Percentiles rank a stretch among this genome's conserved stretches.
Evolutionary conservation across 2,113 vertebrate species (phyloP).

Genomic region (Corythoichthys haematopterus): DNA sequence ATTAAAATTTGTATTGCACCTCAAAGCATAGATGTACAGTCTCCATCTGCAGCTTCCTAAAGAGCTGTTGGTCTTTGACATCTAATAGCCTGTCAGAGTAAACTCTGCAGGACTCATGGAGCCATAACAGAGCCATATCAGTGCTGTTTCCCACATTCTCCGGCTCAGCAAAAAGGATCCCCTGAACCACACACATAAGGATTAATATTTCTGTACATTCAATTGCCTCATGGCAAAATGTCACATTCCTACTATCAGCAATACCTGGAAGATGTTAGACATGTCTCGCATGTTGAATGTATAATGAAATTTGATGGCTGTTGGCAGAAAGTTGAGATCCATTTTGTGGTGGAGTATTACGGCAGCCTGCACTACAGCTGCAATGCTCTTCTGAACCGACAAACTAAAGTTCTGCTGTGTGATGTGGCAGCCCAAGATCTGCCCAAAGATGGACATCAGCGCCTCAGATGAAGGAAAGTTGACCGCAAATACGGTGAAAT

Average conservation of each 20-base stretch:
- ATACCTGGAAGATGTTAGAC: constrained; percentile 76
- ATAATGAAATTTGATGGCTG: constrained; percentile 76
- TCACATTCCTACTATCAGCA: neutral
- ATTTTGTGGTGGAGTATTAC: constrained; percentile 69
- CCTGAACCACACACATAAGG: constrained; percentile 55
- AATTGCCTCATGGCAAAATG: neutral
- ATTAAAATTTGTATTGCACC: constrained; percentile 47
- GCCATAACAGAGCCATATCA: constrained; percentile 71
- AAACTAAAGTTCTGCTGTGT: constrained; percentile 64
- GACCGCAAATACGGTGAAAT: constrained; percentile 80
- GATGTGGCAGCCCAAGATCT: constrained; percentile 71
- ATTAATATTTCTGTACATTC: constrained; percentile 8
- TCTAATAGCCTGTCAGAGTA: constrained; percentile 78
- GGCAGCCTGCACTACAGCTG: constrained; percentile 65
- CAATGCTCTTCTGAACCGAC: constrained; percentile 50
- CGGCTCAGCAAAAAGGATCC: constrained; percentile 73
- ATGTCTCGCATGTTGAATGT: constrained; percentile 77
- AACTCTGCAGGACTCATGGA: constrained; percentile 74
- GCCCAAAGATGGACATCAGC: constrained; percentile 72
- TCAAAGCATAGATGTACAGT: constrained; percentile 72
- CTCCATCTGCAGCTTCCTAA: constrained; percentile 69
- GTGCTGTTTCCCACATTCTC: constrained; percentile 64
- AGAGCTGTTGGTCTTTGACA: constrained; percentile 69
- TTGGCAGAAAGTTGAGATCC: constrained; percentile 69
- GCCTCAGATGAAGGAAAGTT: constrained; percentile 72